Evolutionary conservation across 2,888 invertebrate genomes (phyloP).

Genomic region (Thecophora atra): DNA sequence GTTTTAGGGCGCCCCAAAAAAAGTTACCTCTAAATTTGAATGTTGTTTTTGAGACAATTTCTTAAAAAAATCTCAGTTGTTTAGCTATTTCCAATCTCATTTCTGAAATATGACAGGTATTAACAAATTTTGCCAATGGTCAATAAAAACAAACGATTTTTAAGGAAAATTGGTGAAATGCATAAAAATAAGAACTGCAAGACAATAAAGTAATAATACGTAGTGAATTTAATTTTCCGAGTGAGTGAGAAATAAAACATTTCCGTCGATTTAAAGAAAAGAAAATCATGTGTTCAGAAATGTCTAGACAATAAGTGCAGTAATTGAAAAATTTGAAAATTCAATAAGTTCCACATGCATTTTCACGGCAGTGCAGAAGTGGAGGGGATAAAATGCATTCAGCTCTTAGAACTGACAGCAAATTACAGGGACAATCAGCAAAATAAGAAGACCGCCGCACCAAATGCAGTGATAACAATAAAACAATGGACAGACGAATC

Average conservation of each 20-base stretch:
- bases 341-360: slow-evolving; percentile 24
- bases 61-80: no score
- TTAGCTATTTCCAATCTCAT: no score
- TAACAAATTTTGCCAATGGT: no score
- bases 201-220: neutral
- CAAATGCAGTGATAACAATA: no score
- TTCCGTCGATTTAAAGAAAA: neutral
- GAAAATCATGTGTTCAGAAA: neutral
- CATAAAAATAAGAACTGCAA: neutral
- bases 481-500: slow-evolving; percentile 1
- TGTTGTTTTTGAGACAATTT: no score
- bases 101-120: no score
- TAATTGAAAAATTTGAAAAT: slow-evolving; percentile 28
- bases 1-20: no score
- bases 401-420: neutral
- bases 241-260: neutral
- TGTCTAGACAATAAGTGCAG: neutral
- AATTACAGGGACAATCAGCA: slow-evolving; percentile 1
- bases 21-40: no score
- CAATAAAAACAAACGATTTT: no score
- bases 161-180: neutral
- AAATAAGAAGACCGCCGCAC: neutral
- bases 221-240: neutral
- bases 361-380: neutral
- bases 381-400: no score